Conservation (phyloP, 2,113 vertebrate species). For the Forbesichthys agassizii region DNA sequence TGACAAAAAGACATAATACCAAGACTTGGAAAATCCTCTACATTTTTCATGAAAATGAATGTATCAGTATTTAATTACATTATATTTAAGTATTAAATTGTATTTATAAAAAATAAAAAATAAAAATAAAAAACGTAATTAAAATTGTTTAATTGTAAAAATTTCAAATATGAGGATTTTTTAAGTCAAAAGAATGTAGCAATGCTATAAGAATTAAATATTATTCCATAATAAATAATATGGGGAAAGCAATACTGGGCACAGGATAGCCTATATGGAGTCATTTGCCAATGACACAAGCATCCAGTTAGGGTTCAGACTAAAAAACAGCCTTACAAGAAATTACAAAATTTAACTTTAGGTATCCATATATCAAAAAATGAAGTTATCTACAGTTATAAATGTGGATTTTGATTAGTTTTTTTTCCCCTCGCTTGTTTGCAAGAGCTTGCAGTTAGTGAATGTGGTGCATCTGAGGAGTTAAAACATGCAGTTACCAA, state of each 20-base stretch:
- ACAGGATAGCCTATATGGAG: conserved; percentile 42
- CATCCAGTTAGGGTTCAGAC: conserved; percentile 21
- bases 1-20: conserved; percentile 74
- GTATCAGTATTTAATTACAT: background rate
- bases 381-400: conserved; percentile 15
- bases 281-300: conserved; percentile 71
- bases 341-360: conserved; percentile 11
- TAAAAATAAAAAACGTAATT: background rate
- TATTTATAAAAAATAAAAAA: background rate
- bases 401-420: background rate
- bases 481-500: conserved; percentile 46
- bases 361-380: conserved; percentile 2
- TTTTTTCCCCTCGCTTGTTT: conserved; percentile 13
- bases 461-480: conserved; percentile 32
- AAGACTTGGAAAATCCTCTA: conserved; percentile 74
- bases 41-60: background rate
- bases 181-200: conserved; percentile 52
- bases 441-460: conserved; percentile 25
- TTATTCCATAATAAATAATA: conserved; percentile 33
- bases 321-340: conserved; percentile 23
- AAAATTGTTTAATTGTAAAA: background rate
- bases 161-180: conserved; percentile 58
- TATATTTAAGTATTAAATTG: conserved; percentile 12
- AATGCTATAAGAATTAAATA: conserved; percentile 47
- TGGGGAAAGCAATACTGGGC: conserved; percentile 28